Conservation (phyloP, 2,888 invertebrate species). For the Slavum lentiscoides region DNA sequence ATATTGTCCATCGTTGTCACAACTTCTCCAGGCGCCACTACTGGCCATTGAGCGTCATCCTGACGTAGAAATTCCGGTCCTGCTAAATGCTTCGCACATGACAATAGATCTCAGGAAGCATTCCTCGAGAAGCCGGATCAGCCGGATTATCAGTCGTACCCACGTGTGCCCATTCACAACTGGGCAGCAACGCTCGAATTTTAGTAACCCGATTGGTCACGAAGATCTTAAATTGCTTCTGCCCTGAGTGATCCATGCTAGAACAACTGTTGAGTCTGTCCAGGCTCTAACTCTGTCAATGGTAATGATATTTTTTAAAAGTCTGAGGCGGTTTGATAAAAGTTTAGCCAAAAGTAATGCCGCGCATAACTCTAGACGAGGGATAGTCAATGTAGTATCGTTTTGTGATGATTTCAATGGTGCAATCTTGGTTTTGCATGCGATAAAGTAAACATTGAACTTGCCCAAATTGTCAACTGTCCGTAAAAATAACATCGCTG, state of each 20-base stretch:
- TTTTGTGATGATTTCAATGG: neutral
- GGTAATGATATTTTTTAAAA: neutral
- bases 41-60: slow-evolving; percentile 1
- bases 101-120: neutral
- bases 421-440: slow-evolving; percentile 5
- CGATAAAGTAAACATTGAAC: neutral
- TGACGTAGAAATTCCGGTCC: slow-evolving; percentile 9
- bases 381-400: neutral
- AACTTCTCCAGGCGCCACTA: neutral
- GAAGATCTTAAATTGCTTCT: slow-evolving; percentile 52
- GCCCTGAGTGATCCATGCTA: slow-evolving; percentile 52
- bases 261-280: slow-evolving; percentile 24
- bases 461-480: neutral
- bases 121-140: slow-evolving; percentile 10
- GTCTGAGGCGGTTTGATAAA: neutral
- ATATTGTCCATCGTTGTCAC: neutral
- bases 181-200: neutral
- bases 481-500: neutral
- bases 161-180: neutral
- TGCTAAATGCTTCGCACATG: neutral
- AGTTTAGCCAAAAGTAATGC: slow-evolving; percentile 5
- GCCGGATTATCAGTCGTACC: neutral
- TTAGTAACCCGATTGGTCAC: slow-evolving; percentile 49
- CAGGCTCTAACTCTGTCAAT: neutral
- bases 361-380: neutral